These are phyloP conservation scores for Eriosoma lanigerum DNA, from an alignment of 1,140 invertebrate species.

Conservation along the genomic window DNA sequence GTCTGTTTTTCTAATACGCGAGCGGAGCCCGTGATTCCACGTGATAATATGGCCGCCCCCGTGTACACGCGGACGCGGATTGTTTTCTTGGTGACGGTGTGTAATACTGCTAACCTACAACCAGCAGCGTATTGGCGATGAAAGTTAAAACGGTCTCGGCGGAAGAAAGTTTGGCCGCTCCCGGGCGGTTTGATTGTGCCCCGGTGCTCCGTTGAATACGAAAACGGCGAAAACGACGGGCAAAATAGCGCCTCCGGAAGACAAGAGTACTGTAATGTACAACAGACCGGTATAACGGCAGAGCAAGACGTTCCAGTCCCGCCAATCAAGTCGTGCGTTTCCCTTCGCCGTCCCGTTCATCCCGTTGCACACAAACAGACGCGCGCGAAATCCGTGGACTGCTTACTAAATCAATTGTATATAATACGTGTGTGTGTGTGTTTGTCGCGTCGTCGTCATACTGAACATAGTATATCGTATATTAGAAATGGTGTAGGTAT, in stretches of 20 bases:
- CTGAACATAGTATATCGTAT: neutral
- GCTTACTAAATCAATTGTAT: conserved; percentile 50
- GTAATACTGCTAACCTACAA: too few relatives aligned
- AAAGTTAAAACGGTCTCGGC: conserved; percentile 16
- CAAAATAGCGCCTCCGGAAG: neutral
- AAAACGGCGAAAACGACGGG: neutral
- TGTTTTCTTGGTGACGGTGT: conserved; percentile 30
- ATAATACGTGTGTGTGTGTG: neutral
- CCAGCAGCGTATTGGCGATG: conserved; percentile 7
- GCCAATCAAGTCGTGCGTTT: conserved; percentile 33
- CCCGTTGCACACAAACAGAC: neutral
- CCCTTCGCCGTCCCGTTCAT: too few relatives aligned
- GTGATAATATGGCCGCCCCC: neutral
- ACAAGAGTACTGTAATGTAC: too few relatives aligned
- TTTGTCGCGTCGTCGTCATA: neutral
- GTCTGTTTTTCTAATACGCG: conserved; percentile 1
- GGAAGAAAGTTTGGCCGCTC: conserved; percentile 44
- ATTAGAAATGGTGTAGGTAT: neutral
- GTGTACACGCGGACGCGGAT: neutral
- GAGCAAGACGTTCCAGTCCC: conserved; percentile 20
- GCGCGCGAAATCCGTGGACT: conserved; percentile 46
- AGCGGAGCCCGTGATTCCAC: conserved; percentile 9
- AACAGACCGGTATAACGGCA: neutral
- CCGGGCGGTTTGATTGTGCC: conserved; percentile 43
- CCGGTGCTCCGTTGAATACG: conserved; percentile 46